Evolutionary conservation across 2,888 invertebrate species (phyloP), one percentile per base, ranked within the genome.

Genomic region (Drosophila percnosoma): DNA sequence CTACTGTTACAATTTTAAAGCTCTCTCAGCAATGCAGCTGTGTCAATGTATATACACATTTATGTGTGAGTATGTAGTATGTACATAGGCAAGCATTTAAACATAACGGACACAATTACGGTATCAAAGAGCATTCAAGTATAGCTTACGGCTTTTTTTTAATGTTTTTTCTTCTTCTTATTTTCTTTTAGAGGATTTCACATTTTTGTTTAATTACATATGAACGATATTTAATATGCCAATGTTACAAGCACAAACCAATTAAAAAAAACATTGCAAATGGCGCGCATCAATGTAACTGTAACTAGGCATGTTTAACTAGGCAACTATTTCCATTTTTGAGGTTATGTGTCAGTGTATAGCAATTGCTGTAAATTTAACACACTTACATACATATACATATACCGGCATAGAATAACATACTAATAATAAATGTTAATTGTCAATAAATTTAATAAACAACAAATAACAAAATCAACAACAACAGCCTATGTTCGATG

Each of bases 71-170:
- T 61, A 27, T 38, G 27, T 74, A 71, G 55, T 68, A 74, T 58
- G 67, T 68, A 74, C 67, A 72, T 86, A 75, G 70, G 78, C 73
- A 72, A 80, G 87, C 83, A 82, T 78, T 83, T 80, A 87, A 89
- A 90, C 87, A 83, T 87, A 87, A 90, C 87, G 90, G 87, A 63
- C 73, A 76, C 89, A 90, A 90, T 90, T 87, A 87, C 89, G 74
- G 87, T 83, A 82, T 77, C 77, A 68, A 87, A 78, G 82, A 80
- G 75, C 74, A 79, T 62, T 69, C 68, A 73, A 67, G 78, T 71
- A 80, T 86, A 86, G 82, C 89, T 89, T 82, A 74, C 77, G 59
- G 67, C 42, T 76, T 83, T 85, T 49, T 49, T 62, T 68, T 62
- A 13, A 45, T 45, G 15, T 72, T 83, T 85, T 78, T 62, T 52